Percentiles rank a stretch among this genome's conserved stretches.
Evolutionary conservation across 2,797 vertebrate genomes (phyloP).

Genomic region (Garrulus glandarius): DNA sequence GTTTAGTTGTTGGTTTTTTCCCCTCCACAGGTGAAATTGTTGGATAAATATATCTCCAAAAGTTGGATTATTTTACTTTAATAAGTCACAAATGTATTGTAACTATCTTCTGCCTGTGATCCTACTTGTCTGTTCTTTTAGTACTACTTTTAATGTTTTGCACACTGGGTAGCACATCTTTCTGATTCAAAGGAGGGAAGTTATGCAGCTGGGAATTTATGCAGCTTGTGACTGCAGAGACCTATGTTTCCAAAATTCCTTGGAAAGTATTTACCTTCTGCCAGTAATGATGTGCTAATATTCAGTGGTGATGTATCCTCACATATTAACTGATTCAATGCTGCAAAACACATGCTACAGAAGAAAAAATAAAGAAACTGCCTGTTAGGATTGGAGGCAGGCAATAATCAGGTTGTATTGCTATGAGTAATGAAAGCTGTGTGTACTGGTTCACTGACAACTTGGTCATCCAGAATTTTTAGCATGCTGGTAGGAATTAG

Average conservation of each 20-base stretch:
- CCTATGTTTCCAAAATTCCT: neutral
- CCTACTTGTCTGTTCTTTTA: neutral
- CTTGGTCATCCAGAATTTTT: neutral
- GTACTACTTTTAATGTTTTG: neutral
- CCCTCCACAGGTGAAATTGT: neutral
- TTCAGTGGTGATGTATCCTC: neutral
- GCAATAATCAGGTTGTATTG: neutral
- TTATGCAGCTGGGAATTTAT: neutral
- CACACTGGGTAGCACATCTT: neutral
- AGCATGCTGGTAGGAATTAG: neutral
- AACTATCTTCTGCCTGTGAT: neutral
- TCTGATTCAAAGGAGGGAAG: neutral
- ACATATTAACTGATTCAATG: neutral
- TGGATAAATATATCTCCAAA: neutral
- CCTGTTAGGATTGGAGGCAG: neutral
- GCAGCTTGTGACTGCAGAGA: neutral
- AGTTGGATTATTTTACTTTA: neutral
- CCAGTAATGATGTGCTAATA: neutral
- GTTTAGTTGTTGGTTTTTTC: neutral
- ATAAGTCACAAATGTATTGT: neutral
- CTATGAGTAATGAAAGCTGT: neutral
- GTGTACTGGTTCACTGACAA: neutral
- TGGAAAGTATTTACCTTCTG: neutral
- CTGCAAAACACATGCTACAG: fast-evolving
- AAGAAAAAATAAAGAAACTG: neutral